Conservation (phyloP, 2,113 vertebrate species). For the Nibea albiflora region DNA sequence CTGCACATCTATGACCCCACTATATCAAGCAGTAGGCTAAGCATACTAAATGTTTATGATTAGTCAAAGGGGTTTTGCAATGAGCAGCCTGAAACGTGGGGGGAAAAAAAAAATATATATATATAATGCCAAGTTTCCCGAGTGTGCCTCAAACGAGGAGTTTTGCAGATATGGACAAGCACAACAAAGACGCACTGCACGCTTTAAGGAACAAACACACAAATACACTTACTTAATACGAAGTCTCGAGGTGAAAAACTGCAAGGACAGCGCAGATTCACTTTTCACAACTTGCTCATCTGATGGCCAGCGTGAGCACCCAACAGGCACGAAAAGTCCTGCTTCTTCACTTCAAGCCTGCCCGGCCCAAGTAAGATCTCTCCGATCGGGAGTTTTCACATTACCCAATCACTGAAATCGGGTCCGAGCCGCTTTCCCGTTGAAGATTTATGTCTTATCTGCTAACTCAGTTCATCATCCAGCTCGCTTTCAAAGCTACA, state of each 20-base stretch:
- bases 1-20: neutral
- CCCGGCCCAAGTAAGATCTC: slow-evolving; percentile 15
- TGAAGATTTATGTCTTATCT: slow-evolving; percentile 1
- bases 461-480: slow-evolving; percentile 49
- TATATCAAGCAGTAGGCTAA: neutral
- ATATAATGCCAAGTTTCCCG: neutral
- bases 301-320: slow-evolving; percentile 57
- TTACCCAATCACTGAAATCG: slow-evolving; percentile 8
- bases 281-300: slow-evolving; percentile 75
- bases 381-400: slow-evolving; percentile 15
- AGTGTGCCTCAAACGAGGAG: neutral
- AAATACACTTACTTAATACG: slow-evolving; percentile 55
- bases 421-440: neutral
- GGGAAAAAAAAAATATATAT: neutral
- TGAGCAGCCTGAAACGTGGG: neutral
- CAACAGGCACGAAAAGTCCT: slow-evolving; percentile 36
- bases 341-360: slow-evolving; percentile 50
- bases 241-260: slow-evolving; percentile 32
- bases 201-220: neutral
- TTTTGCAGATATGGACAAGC: neutral
- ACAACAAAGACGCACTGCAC: neutral
- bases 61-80: neutral
- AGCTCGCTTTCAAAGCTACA: slow-evolving; percentile 14
- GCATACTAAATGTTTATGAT: neutral
- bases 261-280: slow-evolving; percentile 46